Conservation (phyloP, 1,140 invertebrate genomes). For the Panonychus citri region DNA sequence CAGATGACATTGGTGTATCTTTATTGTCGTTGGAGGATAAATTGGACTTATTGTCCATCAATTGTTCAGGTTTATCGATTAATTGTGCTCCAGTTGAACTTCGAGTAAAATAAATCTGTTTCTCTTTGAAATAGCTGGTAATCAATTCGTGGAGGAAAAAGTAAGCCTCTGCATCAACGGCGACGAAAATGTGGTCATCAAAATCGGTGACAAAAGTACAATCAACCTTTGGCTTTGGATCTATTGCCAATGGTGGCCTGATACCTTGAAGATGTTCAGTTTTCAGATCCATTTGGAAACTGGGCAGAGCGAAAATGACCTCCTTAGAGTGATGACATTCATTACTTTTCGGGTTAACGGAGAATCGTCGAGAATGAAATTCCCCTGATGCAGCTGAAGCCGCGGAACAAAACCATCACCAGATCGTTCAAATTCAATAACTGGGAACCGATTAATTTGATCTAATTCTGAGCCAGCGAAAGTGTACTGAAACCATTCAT, state of each 20-base stretch:
- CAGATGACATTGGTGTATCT: too few relatives aligned
- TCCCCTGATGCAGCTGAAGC: background rate
- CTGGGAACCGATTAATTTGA: constrained; percentile 20
- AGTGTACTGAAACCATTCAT: constrained; percentile 95
- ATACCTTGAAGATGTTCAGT: constrained; percentile 64
- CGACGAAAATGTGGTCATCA: constrained; percentile 92
- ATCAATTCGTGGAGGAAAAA: constrained; percentile 93
- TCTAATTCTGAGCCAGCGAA: constrained; percentile 80
- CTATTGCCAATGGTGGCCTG: constrained; percentile 34
- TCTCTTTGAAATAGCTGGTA: constrained; percentile 77
- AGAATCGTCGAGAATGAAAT: background rate
- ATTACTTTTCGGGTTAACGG: constrained; percentile 31
- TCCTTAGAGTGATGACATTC: constrained; percentile 72
- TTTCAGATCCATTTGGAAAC: constrained; percentile 70
- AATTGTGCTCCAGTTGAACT: background rate
- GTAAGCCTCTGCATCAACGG: constrained; percentile 89
- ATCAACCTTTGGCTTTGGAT: constrained; percentile 63
- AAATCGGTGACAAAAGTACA: constrained; percentile 95
- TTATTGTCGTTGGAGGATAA: too few relatives aligned
- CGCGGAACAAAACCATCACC: background rate
- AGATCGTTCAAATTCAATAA: constrained; percentile 1
- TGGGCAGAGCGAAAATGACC: constrained; percentile 84
- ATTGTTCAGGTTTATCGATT: background rate
- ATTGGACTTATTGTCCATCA: background rate
- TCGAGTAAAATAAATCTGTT: constrained; percentile 36